Conservation (phyloP, 2,113 vertebrate genomes). For the Lophius piscatorius region DNA sequence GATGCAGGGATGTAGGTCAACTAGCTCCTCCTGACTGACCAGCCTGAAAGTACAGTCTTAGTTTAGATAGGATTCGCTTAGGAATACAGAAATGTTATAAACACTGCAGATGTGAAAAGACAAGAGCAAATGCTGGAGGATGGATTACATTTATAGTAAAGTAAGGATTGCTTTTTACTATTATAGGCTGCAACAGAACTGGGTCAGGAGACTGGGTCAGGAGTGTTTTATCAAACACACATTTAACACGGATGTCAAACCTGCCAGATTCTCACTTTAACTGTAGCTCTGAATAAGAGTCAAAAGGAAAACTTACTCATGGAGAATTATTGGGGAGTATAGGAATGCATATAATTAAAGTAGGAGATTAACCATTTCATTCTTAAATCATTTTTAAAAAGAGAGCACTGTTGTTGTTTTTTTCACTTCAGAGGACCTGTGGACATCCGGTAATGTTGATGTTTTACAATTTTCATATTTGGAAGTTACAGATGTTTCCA, state of each 20-base stretch:
- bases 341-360: too few species aligned
- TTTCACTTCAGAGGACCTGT: too few species aligned
- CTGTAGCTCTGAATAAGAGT: background rate
- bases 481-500: too few species aligned
- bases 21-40: constrained; percentile 41
- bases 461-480: too few species aligned
- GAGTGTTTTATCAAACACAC: constrained; percentile 25
- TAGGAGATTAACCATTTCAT: too few species aligned
- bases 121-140: constrained; percentile 32
- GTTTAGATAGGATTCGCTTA: constrained; percentile 66
- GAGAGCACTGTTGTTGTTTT: too few species aligned
- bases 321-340: too few species aligned
- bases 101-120: constrained; percentile 41
- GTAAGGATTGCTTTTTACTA: constrained; percentile 20
- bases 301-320: too few species aligned
- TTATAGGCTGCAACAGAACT: constrained; percentile 26
- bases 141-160: constrained; percentile 35
- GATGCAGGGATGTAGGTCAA: constrained; percentile 61
- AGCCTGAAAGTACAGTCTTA: constrained; percentile 46
- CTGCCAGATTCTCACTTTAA: constrained; percentile 13
- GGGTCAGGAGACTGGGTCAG: constrained; percentile 41
- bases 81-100: constrained; percentile 49
- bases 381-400: too few species aligned
- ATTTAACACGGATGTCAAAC: constrained; percentile 6
- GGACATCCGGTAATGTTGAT: too few species aligned